Conservation (phyloP, 2,888 invertebrate genomes). For the Diarsia rubi region DNA sequence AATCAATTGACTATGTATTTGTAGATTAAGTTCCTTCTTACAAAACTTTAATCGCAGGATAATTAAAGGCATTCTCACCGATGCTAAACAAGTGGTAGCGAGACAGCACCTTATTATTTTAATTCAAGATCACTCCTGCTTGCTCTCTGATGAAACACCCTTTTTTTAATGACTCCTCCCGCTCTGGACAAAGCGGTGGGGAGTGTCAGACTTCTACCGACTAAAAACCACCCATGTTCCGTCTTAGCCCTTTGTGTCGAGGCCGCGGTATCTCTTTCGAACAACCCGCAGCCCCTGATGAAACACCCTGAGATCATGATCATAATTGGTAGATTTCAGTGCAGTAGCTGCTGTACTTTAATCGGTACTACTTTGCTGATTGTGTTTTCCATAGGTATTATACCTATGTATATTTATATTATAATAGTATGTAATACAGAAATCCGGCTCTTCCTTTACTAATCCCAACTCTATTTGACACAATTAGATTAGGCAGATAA, state of each 20-base stretch:
- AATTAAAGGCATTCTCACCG: background rate
- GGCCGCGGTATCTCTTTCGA: too few species aligned
- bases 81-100: background rate
- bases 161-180: too few species aligned
- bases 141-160: background rate
- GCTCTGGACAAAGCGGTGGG: too few species aligned
- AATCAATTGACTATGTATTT: background rate
- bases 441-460: background rate
- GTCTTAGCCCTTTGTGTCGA: too few species aligned
- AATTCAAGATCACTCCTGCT: background rate
- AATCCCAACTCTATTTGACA: background rate
- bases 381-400: background rate
- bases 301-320: background rate
- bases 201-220: too few species aligned
- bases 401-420: too few species aligned
- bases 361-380: background rate
- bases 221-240: too few species aligned
- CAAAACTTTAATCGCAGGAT: background rate
- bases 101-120: background rate
- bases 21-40: too few species aligned
- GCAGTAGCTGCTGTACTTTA: background rate
- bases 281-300: too few species aligned
- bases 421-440: background rate
- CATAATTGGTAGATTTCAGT: background rate
- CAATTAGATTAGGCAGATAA: background rate